Evolutionary conservation across 2,797 vertebrate species (phyloP).

Genomic region (Phalanger gymnotis): DNA sequence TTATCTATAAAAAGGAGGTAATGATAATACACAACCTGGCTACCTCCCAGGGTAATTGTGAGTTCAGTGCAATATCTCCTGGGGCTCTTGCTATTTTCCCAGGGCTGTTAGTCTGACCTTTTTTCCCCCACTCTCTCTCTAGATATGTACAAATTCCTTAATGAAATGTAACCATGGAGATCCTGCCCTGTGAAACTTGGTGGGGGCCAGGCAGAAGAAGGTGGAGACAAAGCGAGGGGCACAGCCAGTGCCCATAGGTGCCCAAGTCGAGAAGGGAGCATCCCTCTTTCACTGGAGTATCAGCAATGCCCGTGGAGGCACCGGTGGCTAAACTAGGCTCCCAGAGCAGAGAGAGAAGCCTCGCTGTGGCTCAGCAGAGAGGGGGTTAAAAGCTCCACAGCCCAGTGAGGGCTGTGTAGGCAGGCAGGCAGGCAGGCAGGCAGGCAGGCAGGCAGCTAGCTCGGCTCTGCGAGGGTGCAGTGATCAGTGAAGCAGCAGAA

Average conservation of each 20-base stretch:
- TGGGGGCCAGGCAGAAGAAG: background rate
- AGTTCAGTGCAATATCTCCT: background rate
- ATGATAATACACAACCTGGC: background rate
- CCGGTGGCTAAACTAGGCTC: background rate
- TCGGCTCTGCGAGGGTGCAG: conserved; percentile 73
- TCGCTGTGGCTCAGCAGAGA: conserved; percentile 41
- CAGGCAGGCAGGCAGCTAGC: background rate
- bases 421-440: background rate
- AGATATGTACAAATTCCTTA: background rate
- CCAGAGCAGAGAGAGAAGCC: conserved; percentile 11
- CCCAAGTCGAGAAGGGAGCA: background rate
- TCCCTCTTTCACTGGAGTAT: background rate
- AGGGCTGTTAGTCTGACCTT: background rate
- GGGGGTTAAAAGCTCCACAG: conserved; percentile 76
- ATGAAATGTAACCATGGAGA: background rate
- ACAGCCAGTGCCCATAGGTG: background rate
- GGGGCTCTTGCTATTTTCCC: background rate
- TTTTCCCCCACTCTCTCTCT: too few species aligned
- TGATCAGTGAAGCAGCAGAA: conserved; percentile 91
- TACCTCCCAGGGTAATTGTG: background rate
- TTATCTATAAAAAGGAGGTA: background rate
- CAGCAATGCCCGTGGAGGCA: background rate
- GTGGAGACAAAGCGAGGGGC: background rate
- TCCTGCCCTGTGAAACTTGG: background rate
- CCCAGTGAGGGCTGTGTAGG: background rate